Conservation (phyloP, 2,113 vertebrate genomes). For the Chaetura pelagica region DNA sequence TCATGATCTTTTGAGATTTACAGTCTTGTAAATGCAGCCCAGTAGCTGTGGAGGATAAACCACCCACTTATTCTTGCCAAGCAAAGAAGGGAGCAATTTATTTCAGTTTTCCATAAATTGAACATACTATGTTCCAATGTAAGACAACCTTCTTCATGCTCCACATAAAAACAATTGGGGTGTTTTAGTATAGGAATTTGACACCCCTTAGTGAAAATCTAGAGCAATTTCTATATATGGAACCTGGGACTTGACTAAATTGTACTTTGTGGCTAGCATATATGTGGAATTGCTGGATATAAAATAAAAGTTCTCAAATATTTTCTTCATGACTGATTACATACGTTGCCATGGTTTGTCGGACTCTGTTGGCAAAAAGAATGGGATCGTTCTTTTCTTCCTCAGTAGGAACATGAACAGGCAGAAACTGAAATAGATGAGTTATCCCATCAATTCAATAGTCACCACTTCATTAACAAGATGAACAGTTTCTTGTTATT, state of each 20-base stretch:
- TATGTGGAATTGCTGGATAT: background rate
- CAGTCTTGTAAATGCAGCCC: background rate
- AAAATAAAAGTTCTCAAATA: background rate
- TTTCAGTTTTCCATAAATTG: background rate
- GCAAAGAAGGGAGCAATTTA: background rate
- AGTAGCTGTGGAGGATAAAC: background rate
- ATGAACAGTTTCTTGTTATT: background rate
- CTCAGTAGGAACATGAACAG: slow-evolving; percentile 86
- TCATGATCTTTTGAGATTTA: background rate
- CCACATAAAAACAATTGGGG: background rate
- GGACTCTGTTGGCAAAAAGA: slow-evolving; percentile 87
- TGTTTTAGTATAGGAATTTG: background rate
- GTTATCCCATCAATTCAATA: background rate
- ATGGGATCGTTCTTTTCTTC: slow-evolving; percentile 86
- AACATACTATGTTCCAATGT: background rate
- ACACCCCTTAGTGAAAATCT: background rate
- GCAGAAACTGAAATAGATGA: slow-evolving; percentile 87
- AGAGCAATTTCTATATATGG: background rate
- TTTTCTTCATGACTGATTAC: slow-evolving; percentile 8
- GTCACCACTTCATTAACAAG: background rate
- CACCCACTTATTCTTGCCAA: background rate
- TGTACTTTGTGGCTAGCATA: background rate
- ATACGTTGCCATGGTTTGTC: slow-evolving; percentile 90
- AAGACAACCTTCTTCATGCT: background rate
- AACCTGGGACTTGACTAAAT: background rate